Conservation (phyloP, 64 coral and sea anemone species). For the Dendrophyllia cribrosa region DNA sequence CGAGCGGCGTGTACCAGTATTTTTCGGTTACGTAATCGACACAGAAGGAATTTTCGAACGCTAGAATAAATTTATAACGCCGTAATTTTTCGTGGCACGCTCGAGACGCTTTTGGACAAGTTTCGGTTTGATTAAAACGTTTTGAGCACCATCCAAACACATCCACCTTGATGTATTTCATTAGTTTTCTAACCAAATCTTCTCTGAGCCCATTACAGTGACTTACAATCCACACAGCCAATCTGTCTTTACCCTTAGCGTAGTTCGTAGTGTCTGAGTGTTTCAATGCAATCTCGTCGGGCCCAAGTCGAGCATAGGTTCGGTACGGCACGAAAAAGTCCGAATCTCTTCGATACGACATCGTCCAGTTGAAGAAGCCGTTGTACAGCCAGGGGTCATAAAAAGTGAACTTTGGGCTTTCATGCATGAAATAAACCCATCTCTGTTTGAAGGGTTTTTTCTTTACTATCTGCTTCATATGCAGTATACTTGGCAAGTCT, state of each 20-base stretch:
- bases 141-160: slow-evolving; percentile 54
- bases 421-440: slow-evolving; percentile 66
- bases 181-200: slow-evolving; percentile 48
- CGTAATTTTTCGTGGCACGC: slow-evolving; percentile 26
- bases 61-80: slow-evolving; percentile 67
- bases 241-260: slow-evolving; percentile 51
- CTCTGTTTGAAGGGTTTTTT: slow-evolving; percentile 22
- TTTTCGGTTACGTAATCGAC: slow-evolving; percentile 81
- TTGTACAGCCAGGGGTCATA: not conserved
- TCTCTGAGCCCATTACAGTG: slow-evolving; percentile 61
- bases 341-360: slow-evolving; percentile 76
- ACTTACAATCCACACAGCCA: slow-evolving; percentile 71
- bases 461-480: slow-evolving; percentile 7
- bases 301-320: slow-evolving; percentile 20
- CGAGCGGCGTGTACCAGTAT: slow-evolving; percentile 61
- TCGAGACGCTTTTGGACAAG: slow-evolving; percentile 8
- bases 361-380: slow-evolving; percentile 61
- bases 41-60: slow-evolving; percentile 76
- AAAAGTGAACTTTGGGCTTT: slow-evolving; percentile 46
- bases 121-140: slow-evolving; percentile 50
- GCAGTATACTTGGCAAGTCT: slow-evolving; percentile 20
- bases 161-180: slow-evolving; percentile 63
- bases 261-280: slow-evolving; percentile 24
- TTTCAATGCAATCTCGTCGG: not conserved
- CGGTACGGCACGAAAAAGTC: slow-evolving; percentile 57